Conservation (phyloP, 2,888 invertebrate species). For the Abscondita cerata region DNA sequence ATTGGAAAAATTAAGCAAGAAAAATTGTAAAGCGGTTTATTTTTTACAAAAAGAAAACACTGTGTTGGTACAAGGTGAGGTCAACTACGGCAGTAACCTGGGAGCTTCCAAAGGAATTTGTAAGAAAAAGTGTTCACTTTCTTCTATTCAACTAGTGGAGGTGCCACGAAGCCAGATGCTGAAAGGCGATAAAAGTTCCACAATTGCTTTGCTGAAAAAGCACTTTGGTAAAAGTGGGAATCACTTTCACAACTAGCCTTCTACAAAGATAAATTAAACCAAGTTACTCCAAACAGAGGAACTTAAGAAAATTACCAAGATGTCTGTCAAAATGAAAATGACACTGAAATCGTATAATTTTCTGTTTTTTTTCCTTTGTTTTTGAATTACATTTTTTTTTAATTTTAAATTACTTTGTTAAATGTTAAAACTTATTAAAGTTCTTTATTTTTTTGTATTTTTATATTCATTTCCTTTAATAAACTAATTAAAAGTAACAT, state of each 20-base stretch:
- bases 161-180: not conserved
- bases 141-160: not conserved
- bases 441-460: too few relatives aligned
- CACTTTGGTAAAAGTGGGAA: not conserved
- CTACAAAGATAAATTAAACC: too few relatives aligned
- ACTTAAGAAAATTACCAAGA: too few relatives aligned
- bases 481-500: too few relatives aligned
- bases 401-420: too few relatives aligned
- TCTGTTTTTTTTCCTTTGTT: too few relatives aligned
- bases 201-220: not conserved
- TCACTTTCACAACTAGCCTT: not conserved
- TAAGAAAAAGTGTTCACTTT: not conserved
- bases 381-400: too few relatives aligned
- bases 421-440: too few relatives aligned
- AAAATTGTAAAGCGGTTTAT: not conserved
- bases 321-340: too few relatives aligned
- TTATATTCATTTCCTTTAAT: too few relatives aligned
- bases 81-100: not conserved
- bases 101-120: not conserved
- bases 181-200: constrained; percentile 5
- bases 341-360: too few relatives aligned
- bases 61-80: not conserved
- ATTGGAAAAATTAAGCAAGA: not conserved
- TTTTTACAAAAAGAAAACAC: not conserved
- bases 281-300: too few relatives aligned